A percentile compares a stretch with the other conserved stretches of the same genome.
Evolutionary conservation across 2,113 vertebrate genomes (phyloP).

Genomic region (Monopterus albus): DNA sequence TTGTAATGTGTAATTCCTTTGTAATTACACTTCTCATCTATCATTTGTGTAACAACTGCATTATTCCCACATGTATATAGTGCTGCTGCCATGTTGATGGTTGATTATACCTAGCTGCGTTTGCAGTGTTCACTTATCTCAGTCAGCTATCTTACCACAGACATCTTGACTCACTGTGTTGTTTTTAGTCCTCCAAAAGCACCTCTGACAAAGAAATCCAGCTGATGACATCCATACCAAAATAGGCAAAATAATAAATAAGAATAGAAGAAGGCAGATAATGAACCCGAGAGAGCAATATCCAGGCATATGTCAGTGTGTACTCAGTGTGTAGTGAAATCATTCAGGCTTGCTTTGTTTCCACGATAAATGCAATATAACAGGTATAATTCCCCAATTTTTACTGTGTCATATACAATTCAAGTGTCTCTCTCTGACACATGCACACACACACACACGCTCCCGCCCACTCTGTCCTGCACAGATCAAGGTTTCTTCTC

Average conservation of each 20-base stretch:
- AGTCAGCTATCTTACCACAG: constrained; percentile 48
- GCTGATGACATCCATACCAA: constrained; percentile 16
- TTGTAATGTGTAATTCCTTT: constrained; percentile 35
- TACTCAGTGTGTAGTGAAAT: constrained; percentile 16
- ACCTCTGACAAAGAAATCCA: constrained; percentile 31
- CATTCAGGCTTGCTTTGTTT: constrained; percentile 25
- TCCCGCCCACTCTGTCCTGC: constrained; percentile 6
- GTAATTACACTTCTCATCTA: constrained; percentile 29
- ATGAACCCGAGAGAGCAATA: constrained; percentile 24
- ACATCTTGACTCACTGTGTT: constrained; percentile 27
- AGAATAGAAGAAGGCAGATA: constrained; percentile 25
- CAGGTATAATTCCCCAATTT: constrained; percentile 26
- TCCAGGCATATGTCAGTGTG: constrained; percentile 35
- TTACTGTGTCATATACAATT: constrained; percentile 33
- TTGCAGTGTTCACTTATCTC: constrained; percentile 27
- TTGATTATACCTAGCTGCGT: constrained; percentile 41
- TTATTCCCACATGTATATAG: constrained; percentile 15
- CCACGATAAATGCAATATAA: constrained; percentile 11
- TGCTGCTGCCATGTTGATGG: constrained; percentile 24
- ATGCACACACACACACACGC: too few relatives aligned
- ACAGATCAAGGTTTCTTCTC: constrained; percentile 46
- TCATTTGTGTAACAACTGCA: constrained; percentile 3
- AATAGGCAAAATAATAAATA: constrained; percentile 32
- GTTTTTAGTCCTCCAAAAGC: constrained; percentile 43
- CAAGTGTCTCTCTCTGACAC: constrained; percentile 11